Conservation (phyloP, 2,888 invertebrate genomes). For the Stenichneumon culpator region DNA sequence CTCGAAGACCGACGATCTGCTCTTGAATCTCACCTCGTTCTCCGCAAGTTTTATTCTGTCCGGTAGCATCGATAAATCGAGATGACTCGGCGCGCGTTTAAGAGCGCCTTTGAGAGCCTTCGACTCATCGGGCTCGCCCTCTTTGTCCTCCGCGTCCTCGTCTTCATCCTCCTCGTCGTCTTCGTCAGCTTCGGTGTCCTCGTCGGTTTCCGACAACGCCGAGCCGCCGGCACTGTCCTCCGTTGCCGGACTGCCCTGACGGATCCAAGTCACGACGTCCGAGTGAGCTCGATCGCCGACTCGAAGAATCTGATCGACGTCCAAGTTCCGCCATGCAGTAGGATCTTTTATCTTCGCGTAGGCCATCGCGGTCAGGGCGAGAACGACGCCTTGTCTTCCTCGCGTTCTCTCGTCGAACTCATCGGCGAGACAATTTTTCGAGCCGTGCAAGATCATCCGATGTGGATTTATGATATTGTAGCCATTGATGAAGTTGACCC, state of each 20-base stretch:
- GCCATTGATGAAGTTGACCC: conserved; percentile 68
- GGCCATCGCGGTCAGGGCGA: conserved; percentile 76
- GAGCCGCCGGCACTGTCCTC: conserved; percentile 40
- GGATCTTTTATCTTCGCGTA: conserved; percentile 75
- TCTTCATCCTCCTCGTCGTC: conserved; percentile 62
- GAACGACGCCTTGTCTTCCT: conserved; percentile 79
- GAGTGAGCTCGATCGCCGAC: conserved; percentile 74
- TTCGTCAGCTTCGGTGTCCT: conserved; percentile 64
- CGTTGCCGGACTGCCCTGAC: conserved; percentile 70
- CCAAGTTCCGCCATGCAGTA: conserved; percentile 77
- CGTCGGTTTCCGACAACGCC: conserved; percentile 59
- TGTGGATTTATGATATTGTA: conserved; percentile 76
- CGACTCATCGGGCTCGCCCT: conserved; percentile 29
- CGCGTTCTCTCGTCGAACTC: conserved; percentile 69
- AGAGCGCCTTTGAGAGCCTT: conserved; percentile 59
- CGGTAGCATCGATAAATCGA: conserved; percentile 79
- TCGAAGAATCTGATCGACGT: conserved; percentile 77
- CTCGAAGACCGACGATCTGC: conserved; percentile 72
- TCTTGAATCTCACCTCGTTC: conserved; percentile 72
- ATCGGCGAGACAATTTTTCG: conserved; percentile 73
- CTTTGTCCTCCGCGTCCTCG: conserved; percentile 56
- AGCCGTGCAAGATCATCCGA: conserved; percentile 77
- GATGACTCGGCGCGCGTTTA: conserved; percentile 71
- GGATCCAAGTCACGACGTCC: conserved; percentile 75
- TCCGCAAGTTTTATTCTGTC: conserved; percentile 74